Evolutionary conservation across 2,113 vertebrate genomes (phyloP).

Genomic region (Aix galericulata): DNA sequence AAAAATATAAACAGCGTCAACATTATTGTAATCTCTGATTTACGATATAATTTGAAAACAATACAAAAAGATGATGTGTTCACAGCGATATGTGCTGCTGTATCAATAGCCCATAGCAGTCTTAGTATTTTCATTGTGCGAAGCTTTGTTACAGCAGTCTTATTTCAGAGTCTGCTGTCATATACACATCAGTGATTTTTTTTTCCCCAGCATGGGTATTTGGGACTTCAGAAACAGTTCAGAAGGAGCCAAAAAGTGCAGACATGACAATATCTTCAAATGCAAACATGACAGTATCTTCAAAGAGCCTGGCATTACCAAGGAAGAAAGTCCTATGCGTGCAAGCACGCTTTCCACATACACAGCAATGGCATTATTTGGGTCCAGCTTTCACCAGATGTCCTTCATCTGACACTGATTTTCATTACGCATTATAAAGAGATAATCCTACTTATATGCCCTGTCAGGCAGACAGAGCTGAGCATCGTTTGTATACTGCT

Average conservation of each 20-base stretch:
- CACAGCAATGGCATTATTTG: not conserved
- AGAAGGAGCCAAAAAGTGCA: slow-evolving; percentile 14
- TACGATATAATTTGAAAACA: not conserved
- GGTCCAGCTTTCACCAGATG: not conserved
- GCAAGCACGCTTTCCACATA: not conserved
- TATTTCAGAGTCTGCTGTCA: not conserved
- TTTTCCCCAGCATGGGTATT: not conserved
- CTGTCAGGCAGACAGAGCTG: not conserved
- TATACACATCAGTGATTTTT: not conserved
- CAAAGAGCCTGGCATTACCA: not conserved
- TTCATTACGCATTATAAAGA: not conserved
- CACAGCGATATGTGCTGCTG: not conserved
- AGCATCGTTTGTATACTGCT: not conserved
- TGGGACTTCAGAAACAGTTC: not conserved
- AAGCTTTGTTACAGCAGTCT: slow-evolving; percentile 10
- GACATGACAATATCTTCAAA: not conserved
- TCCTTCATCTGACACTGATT: slow-evolving; percentile 10
- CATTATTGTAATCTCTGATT: not conserved
- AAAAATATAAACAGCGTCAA: not conserved
- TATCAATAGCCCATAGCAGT: not conserved
- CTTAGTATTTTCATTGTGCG: not conserved
- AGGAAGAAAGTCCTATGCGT: not conserved
- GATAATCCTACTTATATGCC: slow-evolving; percentile 19
- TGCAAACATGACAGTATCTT: not conserved
- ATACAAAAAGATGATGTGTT: not conserved